Conservation (phyloP, 2,113 vertebrate species). For the Nasalis larvatus region DNA sequence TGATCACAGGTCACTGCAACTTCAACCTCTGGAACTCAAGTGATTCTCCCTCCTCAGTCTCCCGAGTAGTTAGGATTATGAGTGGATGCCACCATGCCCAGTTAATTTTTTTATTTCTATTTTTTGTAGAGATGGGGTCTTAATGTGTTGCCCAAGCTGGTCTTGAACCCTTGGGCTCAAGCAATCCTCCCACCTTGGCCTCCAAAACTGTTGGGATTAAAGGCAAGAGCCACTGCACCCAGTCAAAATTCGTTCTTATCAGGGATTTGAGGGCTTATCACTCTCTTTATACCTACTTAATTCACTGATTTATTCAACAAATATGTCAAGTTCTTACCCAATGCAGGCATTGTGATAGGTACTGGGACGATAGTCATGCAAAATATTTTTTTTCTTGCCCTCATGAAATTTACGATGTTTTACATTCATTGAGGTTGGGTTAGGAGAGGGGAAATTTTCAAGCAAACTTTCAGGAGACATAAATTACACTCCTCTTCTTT, state of each 20-base stretch:
- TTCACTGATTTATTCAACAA: neutral
- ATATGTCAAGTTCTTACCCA: neutral
- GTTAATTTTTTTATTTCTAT: too few species aligned
- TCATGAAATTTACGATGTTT: neutral
- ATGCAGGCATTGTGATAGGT: neutral
- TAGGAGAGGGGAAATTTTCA: neutral
- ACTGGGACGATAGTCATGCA: fast-evolving
- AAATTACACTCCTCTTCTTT: neutral
- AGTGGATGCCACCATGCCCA: too few species aligned
- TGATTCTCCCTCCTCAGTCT: too few species aligned
- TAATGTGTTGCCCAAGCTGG: too few species aligned
- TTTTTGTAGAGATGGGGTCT: too few species aligned
- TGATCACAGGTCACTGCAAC: too few species aligned
- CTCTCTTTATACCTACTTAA: neutral
- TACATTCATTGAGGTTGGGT: neutral
- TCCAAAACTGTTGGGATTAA: too few species aligned
- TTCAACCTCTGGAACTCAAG: too few species aligned
- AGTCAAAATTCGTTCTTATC: neutral
- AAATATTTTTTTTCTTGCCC: neutral
- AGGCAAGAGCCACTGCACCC: too few species aligned
- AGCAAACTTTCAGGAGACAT: neutral
- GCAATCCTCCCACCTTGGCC: too few species aligned
- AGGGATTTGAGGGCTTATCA: neutral
- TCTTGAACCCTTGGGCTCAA: too few species aligned
- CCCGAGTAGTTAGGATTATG: too few species aligned